These are phyloP conservation scores for Ameiurus melas DNA, from an alignment of 2,113 vertebrate species.

Conservation along the genomic window DNA sequence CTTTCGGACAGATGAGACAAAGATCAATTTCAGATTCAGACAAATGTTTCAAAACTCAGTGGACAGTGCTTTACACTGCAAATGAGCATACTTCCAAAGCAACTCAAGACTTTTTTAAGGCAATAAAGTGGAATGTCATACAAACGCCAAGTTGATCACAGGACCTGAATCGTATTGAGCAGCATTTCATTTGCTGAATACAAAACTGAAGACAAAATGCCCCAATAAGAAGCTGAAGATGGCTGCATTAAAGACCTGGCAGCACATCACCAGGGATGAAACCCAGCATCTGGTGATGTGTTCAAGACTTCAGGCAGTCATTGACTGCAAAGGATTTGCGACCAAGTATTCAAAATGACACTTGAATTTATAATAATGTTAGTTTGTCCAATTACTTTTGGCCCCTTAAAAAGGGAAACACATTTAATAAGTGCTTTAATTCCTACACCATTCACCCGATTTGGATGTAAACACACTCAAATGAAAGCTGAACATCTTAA, in stretches of 20 bases:
- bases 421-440: too few species aligned
- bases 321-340: background rate
- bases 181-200: background rate
- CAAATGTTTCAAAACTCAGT: background rate
- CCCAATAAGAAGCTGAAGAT: background rate
- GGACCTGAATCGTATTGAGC: background rate
- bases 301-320: background rate
- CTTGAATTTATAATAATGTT: background rate
- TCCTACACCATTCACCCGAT: too few species aligned
- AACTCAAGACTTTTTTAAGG: background rate
- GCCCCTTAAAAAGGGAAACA: too few species aligned
- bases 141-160: background rate
- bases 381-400: too few species aligned
- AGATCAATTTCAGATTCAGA: background rate
- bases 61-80: background rate
- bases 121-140: background rate
- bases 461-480: too few species aligned
- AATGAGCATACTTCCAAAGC: background rate
- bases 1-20: background rate
- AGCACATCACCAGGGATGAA: background rate
- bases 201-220: background rate
- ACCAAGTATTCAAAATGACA: background rate
- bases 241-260: background rate
- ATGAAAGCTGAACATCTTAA: background rate
- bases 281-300: background rate